Conservation (phyloP, 2,113 vertebrate genomes). For the Pituophis catenifer region DNA sequence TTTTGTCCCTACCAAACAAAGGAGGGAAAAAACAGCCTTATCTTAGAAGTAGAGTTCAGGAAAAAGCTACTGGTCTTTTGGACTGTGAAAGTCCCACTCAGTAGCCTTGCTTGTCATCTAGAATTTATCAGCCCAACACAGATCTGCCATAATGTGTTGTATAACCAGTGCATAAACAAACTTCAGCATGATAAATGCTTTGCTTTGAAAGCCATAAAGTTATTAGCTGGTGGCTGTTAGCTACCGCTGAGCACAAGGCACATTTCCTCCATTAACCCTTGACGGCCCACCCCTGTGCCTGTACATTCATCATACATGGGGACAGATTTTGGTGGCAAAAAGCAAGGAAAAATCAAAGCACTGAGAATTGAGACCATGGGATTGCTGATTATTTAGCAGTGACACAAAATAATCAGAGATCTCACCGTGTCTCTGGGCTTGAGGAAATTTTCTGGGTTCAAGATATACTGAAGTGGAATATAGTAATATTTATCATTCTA, state of each 20-base stretch:
- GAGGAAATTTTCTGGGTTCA: neutral
- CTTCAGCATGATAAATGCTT: slow-evolving; percentile 83
- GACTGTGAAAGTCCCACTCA: slow-evolving; percentile 52
- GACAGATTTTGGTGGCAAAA: neutral
- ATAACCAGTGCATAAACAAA: slow-evolving; percentile 85
- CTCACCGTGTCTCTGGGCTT: neutral
- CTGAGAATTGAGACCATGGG: rapidly evolving
- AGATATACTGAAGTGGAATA: neutral
- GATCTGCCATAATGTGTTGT: slow-evolving; percentile 75
- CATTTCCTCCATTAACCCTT: slow-evolving; percentile 60
- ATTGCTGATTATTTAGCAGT: neutral
- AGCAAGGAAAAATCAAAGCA: neutral
- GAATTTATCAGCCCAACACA: slow-evolving; percentile 80
- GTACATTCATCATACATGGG: neutral
- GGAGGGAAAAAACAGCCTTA: slow-evolving; percentile 59
- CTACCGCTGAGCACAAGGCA: slow-evolving; percentile 65
- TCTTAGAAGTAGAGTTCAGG: slow-evolving; percentile 62
- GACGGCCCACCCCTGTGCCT: rapidly evolving
- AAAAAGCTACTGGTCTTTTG: slow-evolving; percentile 71
- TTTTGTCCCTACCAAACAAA: slow-evolving; percentile 50
- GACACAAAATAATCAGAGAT: neutral
- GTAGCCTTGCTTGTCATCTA: slow-evolving; percentile 54
- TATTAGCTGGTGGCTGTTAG: slow-evolving; percentile 76
- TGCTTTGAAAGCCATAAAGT: slow-evolving; percentile 82
- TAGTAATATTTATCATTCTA: neutral